phyloP scores from a whole-genome alignment of 2,888 invertebrate genomes.

The Leptothorax acervorum region DNA sequence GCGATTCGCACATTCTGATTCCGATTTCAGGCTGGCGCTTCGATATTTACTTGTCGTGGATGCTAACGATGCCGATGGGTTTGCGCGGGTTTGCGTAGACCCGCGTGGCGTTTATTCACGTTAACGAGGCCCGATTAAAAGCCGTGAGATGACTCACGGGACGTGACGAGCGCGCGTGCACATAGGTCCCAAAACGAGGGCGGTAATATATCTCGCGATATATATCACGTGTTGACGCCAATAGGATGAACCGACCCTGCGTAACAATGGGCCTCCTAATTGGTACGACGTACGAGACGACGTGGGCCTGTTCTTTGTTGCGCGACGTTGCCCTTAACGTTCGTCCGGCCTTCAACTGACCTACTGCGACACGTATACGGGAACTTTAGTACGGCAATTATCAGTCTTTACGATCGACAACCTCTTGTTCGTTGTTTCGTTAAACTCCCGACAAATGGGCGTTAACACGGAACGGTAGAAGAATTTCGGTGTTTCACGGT shows the following conservation, averaged over 20 bases:
- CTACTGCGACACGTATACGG: slow-evolving; percentile 72
- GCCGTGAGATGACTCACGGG: slow-evolving; percentile 40
- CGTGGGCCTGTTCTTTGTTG: slow-evolving; percentile 74
- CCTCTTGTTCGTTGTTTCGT: slow-evolving; percentile 10
- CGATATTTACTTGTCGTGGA: slow-evolving; percentile 46
- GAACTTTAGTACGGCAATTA: slow-evolving; percentile 68
- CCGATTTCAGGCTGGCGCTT: slow-evolving; percentile 53
- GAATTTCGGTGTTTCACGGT: not conserved
- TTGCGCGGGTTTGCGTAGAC: slow-evolving; percentile 34
- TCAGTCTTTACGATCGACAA: slow-evolving; percentile 58
- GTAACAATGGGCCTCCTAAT: slow-evolving; percentile 83
- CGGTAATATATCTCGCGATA: slow-evolving; percentile 64
- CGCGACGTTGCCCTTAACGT: slow-evolving; percentile 63
- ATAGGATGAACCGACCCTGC: slow-evolving; percentile 71
- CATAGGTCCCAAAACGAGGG: slow-evolving; percentile 34
- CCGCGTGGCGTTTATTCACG: slow-evolving; percentile 48
- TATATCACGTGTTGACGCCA: slow-evolving; percentile 78
- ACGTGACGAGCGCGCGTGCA: slow-evolving; percentile 10
- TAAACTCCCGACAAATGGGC: not conserved
- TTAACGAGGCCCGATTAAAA: slow-evolving; percentile 66
- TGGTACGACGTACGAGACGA: slow-evolving; percentile 77
- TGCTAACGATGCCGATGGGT: slow-evolving; percentile 54
- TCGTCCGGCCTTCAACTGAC: slow-evolving; percentile 71
- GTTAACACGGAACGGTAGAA: not conserved
- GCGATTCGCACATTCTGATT: slow-evolving; percentile 53